Conservation (phyloP, 2,113 vertebrate genomes). For the Callipepla californica region DNA sequence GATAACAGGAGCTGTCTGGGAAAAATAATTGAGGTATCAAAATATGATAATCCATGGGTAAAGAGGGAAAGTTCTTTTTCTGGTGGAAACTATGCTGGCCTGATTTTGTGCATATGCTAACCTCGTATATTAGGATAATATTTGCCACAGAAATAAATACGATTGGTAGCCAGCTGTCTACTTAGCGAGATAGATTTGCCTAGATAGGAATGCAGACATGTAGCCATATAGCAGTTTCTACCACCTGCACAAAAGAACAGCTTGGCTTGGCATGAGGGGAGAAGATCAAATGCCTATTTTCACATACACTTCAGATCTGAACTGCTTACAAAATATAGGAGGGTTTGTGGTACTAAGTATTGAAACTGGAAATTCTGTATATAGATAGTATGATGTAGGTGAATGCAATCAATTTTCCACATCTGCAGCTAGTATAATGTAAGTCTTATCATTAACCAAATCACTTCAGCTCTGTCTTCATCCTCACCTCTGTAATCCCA, state of each 20-base stretch:
- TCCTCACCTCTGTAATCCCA: not conserved
- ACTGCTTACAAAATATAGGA: conserved; percentile 10
- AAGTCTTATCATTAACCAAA: not conserved
- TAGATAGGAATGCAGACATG: conserved; percentile 14
- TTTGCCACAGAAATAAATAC: conserved; percentile 18
- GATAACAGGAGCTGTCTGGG: not conserved
- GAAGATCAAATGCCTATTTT: not conserved
- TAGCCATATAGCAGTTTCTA: conserved; percentile 32
- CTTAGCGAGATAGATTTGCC: conserved; percentile 27
- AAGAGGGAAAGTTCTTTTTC: conserved; percentile 1
- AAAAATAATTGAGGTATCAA: not conserved
- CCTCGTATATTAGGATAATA: conserved; percentile 34
- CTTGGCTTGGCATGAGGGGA: conserved; percentile 14
- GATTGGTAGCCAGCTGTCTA: not conserved
- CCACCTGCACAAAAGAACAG: not conserved
- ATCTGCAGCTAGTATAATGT: not conserved
- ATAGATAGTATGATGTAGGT: not conserved
- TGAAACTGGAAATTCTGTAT: not conserved
- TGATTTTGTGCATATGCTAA: conserved; percentile 36
- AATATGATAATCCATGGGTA: not conserved
- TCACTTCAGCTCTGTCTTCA: not conserved
- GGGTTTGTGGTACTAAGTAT: not conserved
- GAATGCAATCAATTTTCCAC: conserved; percentile 11
- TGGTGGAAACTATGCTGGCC: conserved; percentile 10
- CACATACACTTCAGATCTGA: not conserved